Evolutionary conservation across 2,113 vertebrate species (phyloP), one percentile per base, ranked within the genome.

Genomic region (Anguilla rostrata): DNA sequence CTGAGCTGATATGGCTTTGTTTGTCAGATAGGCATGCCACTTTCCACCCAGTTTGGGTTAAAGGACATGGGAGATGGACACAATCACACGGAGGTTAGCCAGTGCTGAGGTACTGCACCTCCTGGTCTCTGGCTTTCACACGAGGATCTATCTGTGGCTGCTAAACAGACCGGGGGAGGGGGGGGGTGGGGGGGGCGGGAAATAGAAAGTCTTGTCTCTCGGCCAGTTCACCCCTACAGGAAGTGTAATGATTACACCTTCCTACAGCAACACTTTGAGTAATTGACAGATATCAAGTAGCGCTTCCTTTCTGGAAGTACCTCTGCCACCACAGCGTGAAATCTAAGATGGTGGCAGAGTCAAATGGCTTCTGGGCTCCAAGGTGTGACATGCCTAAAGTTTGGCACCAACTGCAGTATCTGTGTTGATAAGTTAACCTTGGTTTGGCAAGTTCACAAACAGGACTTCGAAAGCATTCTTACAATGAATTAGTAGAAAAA

Each of bases 221-320:
- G 43, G 71, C 81, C 71, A 39, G 71, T 26, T 56, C 41, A 46
- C 49, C 46, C 5, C n/a, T 3, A 83, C 81, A 87, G 86, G 86
- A 87, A 85, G 81, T 81, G 46, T 7, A n/a, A 53, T 84, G 75
- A 53, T 84, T 34, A 84, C 86, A 85, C 57, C 83, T 57, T 53
- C 15, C 53, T 49, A 39, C 39, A 78, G 82, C 29, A 66, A 86
- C 60, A 40, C 82, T 75, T 80, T 56, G 84, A 81, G 86, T 63
- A 87, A 84, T 87, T 29, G 82, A 66, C 39, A 60, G 60, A 71
- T 83, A 63, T 85, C 66, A 71, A 78, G 39, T 85, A 41, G 34
- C 81, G 86, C 84, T 87, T 90, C 89, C 89, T 88, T n/a, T 84
- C 80, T 85, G 29, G 66, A 83, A 87, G 81, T 78, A 78, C 46